Base-by-base conservation (phyloP, 2,113 vertebrate genomes). In the Seriola quinqueradiata region DNA sequence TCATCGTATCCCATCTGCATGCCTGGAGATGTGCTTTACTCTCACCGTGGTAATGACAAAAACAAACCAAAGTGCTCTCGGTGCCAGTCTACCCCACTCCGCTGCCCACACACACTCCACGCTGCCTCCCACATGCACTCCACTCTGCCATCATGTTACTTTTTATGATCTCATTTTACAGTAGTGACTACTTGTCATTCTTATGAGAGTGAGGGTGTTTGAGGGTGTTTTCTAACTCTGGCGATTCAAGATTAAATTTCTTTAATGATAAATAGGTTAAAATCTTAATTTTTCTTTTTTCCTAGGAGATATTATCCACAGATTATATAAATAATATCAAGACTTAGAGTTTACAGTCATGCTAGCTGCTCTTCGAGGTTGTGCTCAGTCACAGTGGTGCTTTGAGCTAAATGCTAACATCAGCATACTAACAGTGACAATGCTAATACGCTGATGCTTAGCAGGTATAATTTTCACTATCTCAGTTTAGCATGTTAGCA, bases 1-100 rank as follows among this genome's bases (percentile, higher is more conserved):
- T 84, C 75, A 77, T 73, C 80, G 7, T 19, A 40, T 77, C 55
- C 70, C 71, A 67, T 81, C 78, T 78, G 63, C 65, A 59, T 40
- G 42, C 73, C 70, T 70, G 79, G 34, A 84, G 83, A 80, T 77
- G 79, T 76, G 76, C 68, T 86, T 75, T 71, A 32, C 40, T 46
- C 44, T 82, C 54, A 42, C 40, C 0, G 28, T 44, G 38, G 75
- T 85, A 66, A 78, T 84, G 70, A 85, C 77, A 89, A 84, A 81
- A 89, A 90, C 87, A 89, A 86, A 66, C 72, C 78, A 73, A 70
- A 91, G 87, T 88, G 87, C 91, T 88, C 90, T 90, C 64, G 36
- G 78, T 80, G 68, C 75, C 75, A 58, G 74, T 85, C 44, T 83
- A 70, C 82, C 75, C 81, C 50, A n/a, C 82, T 91, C 40, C 36